phyloP scores from a whole-genome alignment of 2,113 vertebrate genomes.

The Prionailurus bengalensis region DNA sequence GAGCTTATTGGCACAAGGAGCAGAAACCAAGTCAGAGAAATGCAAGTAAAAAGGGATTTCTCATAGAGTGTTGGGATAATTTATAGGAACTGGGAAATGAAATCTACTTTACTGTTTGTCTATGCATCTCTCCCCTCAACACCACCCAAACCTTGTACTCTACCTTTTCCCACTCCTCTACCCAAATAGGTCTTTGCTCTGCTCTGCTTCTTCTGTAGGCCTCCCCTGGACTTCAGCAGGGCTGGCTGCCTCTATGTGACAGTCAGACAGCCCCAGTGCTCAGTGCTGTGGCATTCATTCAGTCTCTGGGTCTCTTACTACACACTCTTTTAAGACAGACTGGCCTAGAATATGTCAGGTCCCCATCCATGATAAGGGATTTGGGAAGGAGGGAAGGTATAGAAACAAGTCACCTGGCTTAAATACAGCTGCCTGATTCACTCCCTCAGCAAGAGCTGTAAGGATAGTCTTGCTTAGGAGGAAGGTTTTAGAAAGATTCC shows the following conservation, averaged over 20 bases:
- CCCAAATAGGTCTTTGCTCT: too few relatives aligned
- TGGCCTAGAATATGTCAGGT: not conserved
- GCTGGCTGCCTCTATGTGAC: not conserved
- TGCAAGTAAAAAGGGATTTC: not conserved
- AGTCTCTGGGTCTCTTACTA: not conserved
- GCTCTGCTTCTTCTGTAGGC: not conserved
- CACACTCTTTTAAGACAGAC: not conserved
- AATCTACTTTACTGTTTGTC: not conserved
- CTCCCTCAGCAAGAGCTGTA: not conserved
- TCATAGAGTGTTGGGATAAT: not conserved
- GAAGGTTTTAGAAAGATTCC: not conserved
- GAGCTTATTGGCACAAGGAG: not conserved
- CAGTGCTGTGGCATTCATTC: not conserved
- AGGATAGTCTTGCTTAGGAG: not conserved
- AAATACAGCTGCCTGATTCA: not conserved
- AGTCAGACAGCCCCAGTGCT: not conserved
- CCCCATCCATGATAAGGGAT: not conserved
- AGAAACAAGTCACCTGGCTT: not conserved
- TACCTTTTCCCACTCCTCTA: not conserved
- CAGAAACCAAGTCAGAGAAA: not conserved
- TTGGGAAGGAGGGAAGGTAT: not conserved
- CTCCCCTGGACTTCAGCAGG: not conserved
- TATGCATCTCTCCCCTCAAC: not conserved
- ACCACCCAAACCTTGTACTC: rapidly evolving
- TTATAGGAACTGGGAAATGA: not conserved